Evolutionary conservation across 2,797 vertebrate species (phyloP).

Genomic region (Spatula clypeata): DNA sequence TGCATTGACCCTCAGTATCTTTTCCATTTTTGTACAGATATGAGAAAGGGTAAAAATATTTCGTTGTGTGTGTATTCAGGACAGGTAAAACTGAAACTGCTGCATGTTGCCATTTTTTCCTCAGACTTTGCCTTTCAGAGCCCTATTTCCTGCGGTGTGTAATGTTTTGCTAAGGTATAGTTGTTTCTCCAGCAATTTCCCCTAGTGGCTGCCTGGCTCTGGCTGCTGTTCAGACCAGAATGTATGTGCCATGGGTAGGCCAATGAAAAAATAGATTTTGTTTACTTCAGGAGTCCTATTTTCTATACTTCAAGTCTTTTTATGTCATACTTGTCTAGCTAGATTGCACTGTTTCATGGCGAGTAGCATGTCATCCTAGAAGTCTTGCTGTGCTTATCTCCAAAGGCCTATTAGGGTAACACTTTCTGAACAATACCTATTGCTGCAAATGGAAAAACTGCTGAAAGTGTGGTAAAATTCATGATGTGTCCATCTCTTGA

Average conservation of each 20-base stretch:
- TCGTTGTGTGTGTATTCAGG: background rate
- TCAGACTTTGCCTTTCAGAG: background rate
- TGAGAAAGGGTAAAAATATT: fast-evolving
- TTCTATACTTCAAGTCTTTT: background rate
- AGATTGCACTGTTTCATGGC: background rate
- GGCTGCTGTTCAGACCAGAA: background rate
- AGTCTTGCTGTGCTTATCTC: background rate
- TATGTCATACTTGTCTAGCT: background rate
- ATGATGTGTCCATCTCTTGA: background rate
- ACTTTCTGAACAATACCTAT: background rate
- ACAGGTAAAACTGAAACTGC: background rate
- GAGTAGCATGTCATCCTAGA: background rate
- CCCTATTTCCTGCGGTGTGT: fast-evolving
- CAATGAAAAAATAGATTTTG: background rate
- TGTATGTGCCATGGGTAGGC: background rate
- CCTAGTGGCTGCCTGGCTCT: background rate
- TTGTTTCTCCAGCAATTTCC: background rate
- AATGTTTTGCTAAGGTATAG: background rate
- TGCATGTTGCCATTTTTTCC: background rate
- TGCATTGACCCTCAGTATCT: background rate
- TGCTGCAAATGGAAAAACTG: background rate
- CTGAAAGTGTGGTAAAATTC: background rate
- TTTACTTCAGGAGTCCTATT: fast-evolving
- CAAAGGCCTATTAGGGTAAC: background rate
- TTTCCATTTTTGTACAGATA: background rate